Base-by-base conservation (phyloP, 2,797 vertebrate genomes). In the Vultur gryphus region DNA sequence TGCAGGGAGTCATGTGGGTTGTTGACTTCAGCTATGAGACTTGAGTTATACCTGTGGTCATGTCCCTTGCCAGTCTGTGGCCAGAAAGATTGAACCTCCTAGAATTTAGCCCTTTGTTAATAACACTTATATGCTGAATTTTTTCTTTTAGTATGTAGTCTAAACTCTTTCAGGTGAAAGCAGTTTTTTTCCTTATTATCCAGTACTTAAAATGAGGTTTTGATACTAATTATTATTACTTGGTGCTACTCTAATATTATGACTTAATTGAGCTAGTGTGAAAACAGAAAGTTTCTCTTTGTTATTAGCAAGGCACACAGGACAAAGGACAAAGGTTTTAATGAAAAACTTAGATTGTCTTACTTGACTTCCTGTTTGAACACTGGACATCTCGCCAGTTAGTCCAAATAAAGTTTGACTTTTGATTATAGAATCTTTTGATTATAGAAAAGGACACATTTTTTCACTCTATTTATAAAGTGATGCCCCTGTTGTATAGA, bases 21-120 rank as follows among this genome's bases (percentile, higher is more conserved):
- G 16, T 11, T 37, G n/a, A n/a, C 35, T 52, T 82, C 44, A 31
- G 18, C 43, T 51, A 0, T 16, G 48, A 72, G n/a, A 46, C 28
- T 23, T 10, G 18, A 59, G 18, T 35, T 46, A 16, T 8, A 39
- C 21, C 7, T 0, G 0, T 54, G 72, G 17, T 39, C 33, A 9
- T 9, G 18, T 31, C 15, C 15, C n/a, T 80, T 39, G 16, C 19
- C 6, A 5, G 25, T 48, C 35, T 76, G 21, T 44, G 37, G 10
- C 33, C 58, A 46, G 24, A 83, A 54, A 52, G 16, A 5, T 4
- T 57, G 20, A 64, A 57, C 19, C 26, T 65, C 41, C 7, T 21
- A 28, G 37, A 76, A 49, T 48, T 54, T 44, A 67, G 24, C 7
- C 39, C 7, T 29, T 89, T 49, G 7, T 58, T 69, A 71, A 10